Evolutionary conservation across 2,113 vertebrate species (phyloP).

Genomic region (Etia nguti): DNA sequence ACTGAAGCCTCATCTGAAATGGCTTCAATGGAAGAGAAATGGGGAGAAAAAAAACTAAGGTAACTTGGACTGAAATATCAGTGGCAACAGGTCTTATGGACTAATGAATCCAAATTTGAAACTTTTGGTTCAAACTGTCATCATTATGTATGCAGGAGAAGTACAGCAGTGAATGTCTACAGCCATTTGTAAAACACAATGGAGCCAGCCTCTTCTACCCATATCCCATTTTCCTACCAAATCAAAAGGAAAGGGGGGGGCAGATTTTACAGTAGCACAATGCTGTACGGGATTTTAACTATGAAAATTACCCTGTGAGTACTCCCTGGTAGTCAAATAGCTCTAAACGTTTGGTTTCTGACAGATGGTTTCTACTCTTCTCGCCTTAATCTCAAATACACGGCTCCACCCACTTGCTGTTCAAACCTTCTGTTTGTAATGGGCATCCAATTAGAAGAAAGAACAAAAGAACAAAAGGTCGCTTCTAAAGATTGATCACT

Average conservation of each 20-base stretch:
- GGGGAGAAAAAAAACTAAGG: no score
- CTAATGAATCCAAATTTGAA: not conserved
- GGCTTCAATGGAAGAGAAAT: no score
- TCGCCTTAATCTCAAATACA: not conserved
- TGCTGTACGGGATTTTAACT: not conserved
- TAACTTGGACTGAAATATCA: no score
- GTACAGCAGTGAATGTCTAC: not conserved
- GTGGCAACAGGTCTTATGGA: not conserved
- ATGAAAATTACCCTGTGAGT: not conserved
- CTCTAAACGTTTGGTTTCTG: not conserved
- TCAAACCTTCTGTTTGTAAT: not conserved
- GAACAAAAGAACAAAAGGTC: not conserved
- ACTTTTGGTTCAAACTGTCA: not conserved
- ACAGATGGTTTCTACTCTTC: not conserved
- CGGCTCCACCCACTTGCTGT: not conserved
- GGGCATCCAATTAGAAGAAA: not conserved
- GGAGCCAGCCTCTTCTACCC: fast-evolving
- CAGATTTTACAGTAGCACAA: not conserved
- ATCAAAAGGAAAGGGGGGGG: not conserved
- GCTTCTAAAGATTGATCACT: not conserved
- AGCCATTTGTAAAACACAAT: not conserved
- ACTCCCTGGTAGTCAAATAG: not conserved
- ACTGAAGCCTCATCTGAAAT: no score
- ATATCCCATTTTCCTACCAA: not conserved
- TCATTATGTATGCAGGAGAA: not conserved